Evolutionary conservation across 1,140 invertebrate genomes (phyloP), one percentile per base, ranked within the genome.

Genomic region (Polypedilum pembai): DNA sequence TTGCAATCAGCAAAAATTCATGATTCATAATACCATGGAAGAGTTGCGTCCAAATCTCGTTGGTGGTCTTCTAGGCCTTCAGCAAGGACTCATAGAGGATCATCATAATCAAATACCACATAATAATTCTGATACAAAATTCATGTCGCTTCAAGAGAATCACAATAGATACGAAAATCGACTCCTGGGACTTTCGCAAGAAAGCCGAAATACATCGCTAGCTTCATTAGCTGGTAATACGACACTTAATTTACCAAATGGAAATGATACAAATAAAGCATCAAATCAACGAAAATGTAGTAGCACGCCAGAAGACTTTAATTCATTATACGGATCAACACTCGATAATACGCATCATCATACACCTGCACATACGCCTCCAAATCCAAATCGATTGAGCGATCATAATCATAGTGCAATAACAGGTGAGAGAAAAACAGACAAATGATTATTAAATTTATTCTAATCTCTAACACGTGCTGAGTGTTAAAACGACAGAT

Each of bases 241-340:
- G 76, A 82, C 80, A 76, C 17, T 69, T 8, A 69, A 69, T 69
- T 20, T 69, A 20, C 65, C 15, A 69, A 69, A 69, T 69, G 65
- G 65, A 18, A 69, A 69, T 69, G 65, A 69, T 21, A 20, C 65
- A 69, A 83, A 84, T 74, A 86, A 85, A 65, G 85, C 85, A 73
- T 82, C 84, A 41, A 86, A 88, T 78, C 88, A 88, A 78, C 84
- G 90, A 74, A 92, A 92, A 82, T 92, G 91, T 80, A 90, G 88
- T 82, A 91, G 90, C 3, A 91, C 90, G 41, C 90, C 91, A 56
- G 91, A 92, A 80, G 92, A 93, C 80, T 93, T 93, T 80, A 88
- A 89, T 17, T 87, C 88, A 5, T 82, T 93, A 73, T 93, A 94
- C 78, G 87, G 86, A 24, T 79, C 81, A 21, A 81, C 81, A 45